Base-by-base conservation (phyloP, 2,113 vertebrate species). In the Psophia crepitans region DNA sequence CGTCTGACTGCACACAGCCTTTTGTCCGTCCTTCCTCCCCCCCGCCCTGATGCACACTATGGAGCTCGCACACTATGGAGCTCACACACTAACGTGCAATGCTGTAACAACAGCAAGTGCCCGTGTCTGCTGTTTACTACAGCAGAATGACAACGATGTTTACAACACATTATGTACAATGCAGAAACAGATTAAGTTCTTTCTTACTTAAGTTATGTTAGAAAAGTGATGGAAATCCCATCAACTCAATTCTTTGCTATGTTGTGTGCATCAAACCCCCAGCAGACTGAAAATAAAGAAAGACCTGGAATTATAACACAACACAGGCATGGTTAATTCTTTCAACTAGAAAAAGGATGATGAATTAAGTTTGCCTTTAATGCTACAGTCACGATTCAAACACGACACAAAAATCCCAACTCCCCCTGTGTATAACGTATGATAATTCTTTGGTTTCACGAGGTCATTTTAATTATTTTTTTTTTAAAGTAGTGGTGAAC, bases 31-130 rank as follows among this genome's bases (percentile, higher is more conserved):
- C 68, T 18, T 18, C 53, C 53, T 30, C 27, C 33, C 17, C 33
- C 19, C 2, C 12, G 1, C 24, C 37, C 32, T 7, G 7, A 7
- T 12, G 20, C 16, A 3, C 1, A 1, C 30, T 21, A 0, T 0
- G 4, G 27, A 51, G 46, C 32, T 84, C 35, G 5, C 3, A 12
- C 6, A 21, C 46, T 14, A 17, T 0, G 4, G 27, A 51, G 46
- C 32, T 84, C 35, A 5, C 3, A 12, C 6, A 21, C 46, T 14
- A 17, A 19, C 2, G 5, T 49, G 69, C 56, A 39, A 2, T 0
- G 3, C 58, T 49, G 11, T 44, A 32, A 35, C n/a, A 80, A 7
- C 41, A 32, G 3, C 1, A 32, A 23, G 12, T n/a, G 53, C 22
- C 73, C 71, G 53, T 60, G 44, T 54, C 82, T 35, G 26, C 63